Evolutionary conservation across 1,140 invertebrate genomes (phyloP), one percentile per base, ranked within the genome.

Genomic region (Capitella teleta): DNA sequence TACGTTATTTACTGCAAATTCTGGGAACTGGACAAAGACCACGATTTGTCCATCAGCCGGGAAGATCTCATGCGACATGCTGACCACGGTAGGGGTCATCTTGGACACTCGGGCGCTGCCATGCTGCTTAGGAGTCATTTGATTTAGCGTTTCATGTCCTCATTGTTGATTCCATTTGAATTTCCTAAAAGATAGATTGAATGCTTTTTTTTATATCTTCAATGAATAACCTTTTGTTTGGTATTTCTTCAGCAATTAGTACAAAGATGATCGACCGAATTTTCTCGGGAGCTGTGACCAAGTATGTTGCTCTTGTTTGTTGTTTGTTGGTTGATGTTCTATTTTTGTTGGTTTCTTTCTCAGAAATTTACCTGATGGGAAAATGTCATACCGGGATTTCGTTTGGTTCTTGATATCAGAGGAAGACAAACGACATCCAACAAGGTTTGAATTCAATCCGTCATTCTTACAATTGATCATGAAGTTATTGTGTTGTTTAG

Each of bases 1-100:
- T 99, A 99, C 75, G 96, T 99, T 21, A 98, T 98, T 64, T 99
- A 99, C 70, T 99, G 96, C 76, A 98, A 98, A 75, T 99, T 99
- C 74, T 99, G 96, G 95, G 95, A 98, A 73, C 74, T 99, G 55
- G 96, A 99, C 73, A 82, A 88, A 54, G 95, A 98, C 77, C 94
- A 98, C 70, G 94, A 98, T 77, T 76, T 98, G 32, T 87, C 87
- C 60, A 97, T 98, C 58, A 90, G 90, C 53, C 73, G 86, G 65
- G 83, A 87, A 53, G 95, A 99, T 75, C 78, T 99, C 16, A 83
- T 84, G 1, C 78, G 88, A 61, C 94, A 98, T 71, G 94, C 92
- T 66, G 92, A 98, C 73, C 88, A 95, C 68, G 90, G 91, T 91
- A 71, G 65, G 43, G 5, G 16, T 25, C 45, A 37, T 56, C 10